Evolutionary conservation across 1,140 invertebrate species (phyloP).

Genomic region (Anastatus disparis): DNA sequence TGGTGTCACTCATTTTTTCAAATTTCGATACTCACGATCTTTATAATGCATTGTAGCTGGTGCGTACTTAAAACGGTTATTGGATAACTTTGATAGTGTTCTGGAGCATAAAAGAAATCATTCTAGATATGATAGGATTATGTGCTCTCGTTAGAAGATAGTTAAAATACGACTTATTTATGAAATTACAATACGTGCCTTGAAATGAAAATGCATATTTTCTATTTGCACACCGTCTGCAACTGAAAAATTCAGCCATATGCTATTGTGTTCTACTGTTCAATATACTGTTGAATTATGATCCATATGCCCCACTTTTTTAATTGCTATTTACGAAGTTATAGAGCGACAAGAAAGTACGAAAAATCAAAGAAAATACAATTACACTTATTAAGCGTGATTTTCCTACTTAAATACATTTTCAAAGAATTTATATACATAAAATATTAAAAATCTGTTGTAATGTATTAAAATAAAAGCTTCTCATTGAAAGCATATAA

Average conservation of each 20-base stretch:
- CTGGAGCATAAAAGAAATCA: not conserved
- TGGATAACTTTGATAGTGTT: too few relatives aligned
- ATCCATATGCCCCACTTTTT: not conserved
- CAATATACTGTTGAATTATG: too few relatives aligned
- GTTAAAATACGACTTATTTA: not conserved
- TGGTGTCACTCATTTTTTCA: too few relatives aligned
- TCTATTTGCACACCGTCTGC: too few relatives aligned
- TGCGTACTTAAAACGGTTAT: too few relatives aligned
- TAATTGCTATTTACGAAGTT: not conserved
- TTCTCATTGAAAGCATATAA: not conserved
- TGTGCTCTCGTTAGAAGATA: not conserved
- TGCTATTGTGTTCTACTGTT: too few relatives aligned
- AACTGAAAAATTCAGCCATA: too few relatives aligned
- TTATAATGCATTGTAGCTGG: too few relatives aligned
- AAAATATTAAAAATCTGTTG: not conserved
- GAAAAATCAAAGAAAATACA: not conserved
- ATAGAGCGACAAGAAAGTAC: not conserved
- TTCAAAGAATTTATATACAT: not conserved
- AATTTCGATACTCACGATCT: too few relatives aligned
- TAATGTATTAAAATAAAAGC: not conserved
- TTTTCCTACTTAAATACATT: not conserved
- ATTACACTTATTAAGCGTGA: not conserved
- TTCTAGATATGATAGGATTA: not conserved
- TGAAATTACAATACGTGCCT: not conserved
- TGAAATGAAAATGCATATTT: not conserved